Evolutionary conservation across 2,888 invertebrate genomes (phyloP).

Genomic region (Acanthosepion pharaonis): DNA sequence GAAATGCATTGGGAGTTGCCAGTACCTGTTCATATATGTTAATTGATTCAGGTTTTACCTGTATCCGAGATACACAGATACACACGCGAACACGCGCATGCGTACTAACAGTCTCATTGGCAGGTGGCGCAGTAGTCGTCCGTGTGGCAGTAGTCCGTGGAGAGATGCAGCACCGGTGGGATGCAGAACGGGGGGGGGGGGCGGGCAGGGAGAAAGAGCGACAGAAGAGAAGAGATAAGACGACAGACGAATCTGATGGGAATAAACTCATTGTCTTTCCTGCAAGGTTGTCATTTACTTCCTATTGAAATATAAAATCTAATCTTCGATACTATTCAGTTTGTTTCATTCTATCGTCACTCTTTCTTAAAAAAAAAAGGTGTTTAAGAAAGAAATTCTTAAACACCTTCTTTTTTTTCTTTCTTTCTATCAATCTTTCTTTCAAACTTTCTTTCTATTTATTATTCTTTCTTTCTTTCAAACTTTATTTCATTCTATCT

Average conservation of each 20-base stretch:
- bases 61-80: neutral
- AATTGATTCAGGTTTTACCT: neutral
- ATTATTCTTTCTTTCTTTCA: no score
- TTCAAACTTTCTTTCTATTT: no score
- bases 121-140: conserved; percentile 33
- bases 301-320: neutral
- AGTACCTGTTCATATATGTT: conserved; percentile 18
- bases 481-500: no score
- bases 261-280: neutral
- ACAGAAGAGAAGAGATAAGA: neutral
- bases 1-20: neutral
- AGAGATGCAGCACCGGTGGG: conserved; percentile 20
- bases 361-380: no score
- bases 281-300: neutral
- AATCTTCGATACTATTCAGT: neutral
- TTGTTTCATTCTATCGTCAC: no score
- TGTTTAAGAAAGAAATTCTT: no score
- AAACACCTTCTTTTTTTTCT: no score
- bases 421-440: no score
- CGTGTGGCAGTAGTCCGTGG: conserved; percentile 33
- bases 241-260: neutral
- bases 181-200: neutral
- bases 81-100: neutral
- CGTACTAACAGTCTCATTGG: neutral
- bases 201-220: neutral